These are phyloP conservation scores for Gallinago jamesoni DNA, from an alignment of 2,113 vertebrate species.

Conservation along the genomic window DNA sequence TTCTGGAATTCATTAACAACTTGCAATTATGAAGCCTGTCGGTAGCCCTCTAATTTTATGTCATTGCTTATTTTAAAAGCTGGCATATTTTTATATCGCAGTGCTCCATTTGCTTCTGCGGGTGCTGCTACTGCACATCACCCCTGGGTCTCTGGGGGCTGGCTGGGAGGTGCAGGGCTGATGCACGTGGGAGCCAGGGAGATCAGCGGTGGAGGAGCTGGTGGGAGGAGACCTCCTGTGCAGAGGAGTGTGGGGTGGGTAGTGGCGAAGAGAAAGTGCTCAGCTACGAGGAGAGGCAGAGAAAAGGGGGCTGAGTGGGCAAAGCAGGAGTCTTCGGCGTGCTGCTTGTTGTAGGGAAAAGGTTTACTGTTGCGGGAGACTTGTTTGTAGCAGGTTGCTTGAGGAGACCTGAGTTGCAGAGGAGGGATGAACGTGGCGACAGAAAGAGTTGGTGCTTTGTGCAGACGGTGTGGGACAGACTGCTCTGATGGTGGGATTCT, in stretches of 20 bases:
- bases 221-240: not conserved
- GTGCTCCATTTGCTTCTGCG: not conserved
- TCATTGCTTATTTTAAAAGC: not conserved
- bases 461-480: rapidly evolving
- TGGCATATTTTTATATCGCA: not conserved
- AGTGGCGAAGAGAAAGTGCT: not conserved
- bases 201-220: rapidly evolving
- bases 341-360: not conserved
- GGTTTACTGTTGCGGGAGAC: not conserved
- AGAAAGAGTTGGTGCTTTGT: not conserved
- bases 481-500: not conserved
- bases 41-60: not conserved
- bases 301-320: not conserved
- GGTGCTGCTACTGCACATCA: not conserved
- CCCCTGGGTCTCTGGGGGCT: not conserved
- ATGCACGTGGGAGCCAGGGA: rapidly evolving
- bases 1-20: not conserved
- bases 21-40: not conserved
- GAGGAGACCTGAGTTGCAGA: not conserved
- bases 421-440: not conserved
- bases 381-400: not conserved
- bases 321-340: not conserved
- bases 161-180: not conserved
- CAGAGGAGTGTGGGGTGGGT: rapidly evolving
- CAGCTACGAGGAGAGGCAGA: not conserved